Conservation (phyloP, 2,888 invertebrate species). For the Scaptodrosophila latifasciaeformis region DNA sequence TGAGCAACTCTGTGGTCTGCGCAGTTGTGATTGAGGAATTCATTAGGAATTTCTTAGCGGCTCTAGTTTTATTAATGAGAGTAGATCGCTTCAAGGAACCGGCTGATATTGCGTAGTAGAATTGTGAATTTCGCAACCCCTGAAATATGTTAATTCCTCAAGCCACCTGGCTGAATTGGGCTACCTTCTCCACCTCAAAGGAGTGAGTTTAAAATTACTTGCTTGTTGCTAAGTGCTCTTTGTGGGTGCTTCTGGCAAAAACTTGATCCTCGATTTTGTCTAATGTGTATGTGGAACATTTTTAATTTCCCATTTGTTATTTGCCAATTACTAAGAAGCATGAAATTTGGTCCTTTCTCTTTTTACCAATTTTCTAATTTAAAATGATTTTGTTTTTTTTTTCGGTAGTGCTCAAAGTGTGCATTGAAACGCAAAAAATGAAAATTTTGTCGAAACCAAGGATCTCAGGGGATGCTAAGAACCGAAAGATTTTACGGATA, state of each 20-base stretch:
- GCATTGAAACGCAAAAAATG: constrained; percentile 64
- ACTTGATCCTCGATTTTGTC: no score
- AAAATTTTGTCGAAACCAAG: constrained; percentile 44
- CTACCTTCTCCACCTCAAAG: no score
- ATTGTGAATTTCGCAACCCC: constrained; percentile 32
- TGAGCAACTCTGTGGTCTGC: no score
- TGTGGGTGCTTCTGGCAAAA: no score
- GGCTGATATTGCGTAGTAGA: constrained; percentile 51
- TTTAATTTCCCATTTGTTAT: constrained; percentile 17
- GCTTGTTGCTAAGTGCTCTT: no score
- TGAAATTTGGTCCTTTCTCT: constrained; percentile 44
- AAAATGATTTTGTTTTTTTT: constrained; percentile 19
- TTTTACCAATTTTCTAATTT: constrained; percentile 53
- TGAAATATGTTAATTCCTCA: not conserved
- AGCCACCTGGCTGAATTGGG: constrained; percentile 44
- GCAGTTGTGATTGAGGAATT: no score
- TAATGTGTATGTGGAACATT: no score
- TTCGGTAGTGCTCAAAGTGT: constrained; percentile 53
- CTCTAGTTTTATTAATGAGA: no score
- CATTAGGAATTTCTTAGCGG: no score
- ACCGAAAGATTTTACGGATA: constrained; percentile 58
- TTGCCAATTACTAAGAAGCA: constrained; percentile 62
- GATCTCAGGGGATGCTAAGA: constrained; percentile 32
- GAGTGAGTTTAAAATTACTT: no score
- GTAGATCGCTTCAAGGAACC: constrained; percentile 21